A percentile compares a stretch with the other conserved stretches of the same genome.
phyloP scores from a whole-genome alignment of 2,797 vertebrate genomes.

The Sebastolobus alascanus region DNA sequence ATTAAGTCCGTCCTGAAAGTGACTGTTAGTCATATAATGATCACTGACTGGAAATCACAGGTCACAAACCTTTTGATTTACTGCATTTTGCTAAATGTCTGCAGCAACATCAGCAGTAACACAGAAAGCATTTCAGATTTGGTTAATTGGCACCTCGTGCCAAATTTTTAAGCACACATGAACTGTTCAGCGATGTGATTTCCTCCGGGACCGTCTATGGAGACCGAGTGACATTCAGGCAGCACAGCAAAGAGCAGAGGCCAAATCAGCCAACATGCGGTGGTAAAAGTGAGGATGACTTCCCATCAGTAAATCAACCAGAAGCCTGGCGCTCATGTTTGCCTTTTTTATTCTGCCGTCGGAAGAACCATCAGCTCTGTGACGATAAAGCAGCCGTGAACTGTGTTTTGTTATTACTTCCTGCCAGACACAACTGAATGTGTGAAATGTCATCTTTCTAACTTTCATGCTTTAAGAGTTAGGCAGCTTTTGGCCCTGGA shows the following conservation, averaged over 20 bases:
- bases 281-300: background rate
- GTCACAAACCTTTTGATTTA: background rate
- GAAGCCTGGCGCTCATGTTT: background rate
- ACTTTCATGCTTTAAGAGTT: background rate
- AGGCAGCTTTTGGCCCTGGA: constrained; percentile 7
- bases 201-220: background rate
- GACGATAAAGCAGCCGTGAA: background rate
- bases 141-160: background rate
- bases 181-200: background rate
- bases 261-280: background rate
- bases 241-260: constrained; percentile 1
- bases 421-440: background rate
- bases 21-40: background rate
- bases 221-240: constrained; percentile 12
- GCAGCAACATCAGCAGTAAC: background rate
- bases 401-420: background rate
- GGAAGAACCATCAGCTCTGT: background rate
- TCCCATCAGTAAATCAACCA: background rate
- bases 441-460: constrained; percentile 27
- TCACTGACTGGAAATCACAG: background rate
- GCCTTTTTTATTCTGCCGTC: background rate
- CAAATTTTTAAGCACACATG: background rate
- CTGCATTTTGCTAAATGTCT: background rate
- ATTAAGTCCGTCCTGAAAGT: background rate
- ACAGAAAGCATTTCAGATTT: background rate